Conservation (phyloP, 2,113 vertebrate genomes). For the Otus sunia region DNA sequence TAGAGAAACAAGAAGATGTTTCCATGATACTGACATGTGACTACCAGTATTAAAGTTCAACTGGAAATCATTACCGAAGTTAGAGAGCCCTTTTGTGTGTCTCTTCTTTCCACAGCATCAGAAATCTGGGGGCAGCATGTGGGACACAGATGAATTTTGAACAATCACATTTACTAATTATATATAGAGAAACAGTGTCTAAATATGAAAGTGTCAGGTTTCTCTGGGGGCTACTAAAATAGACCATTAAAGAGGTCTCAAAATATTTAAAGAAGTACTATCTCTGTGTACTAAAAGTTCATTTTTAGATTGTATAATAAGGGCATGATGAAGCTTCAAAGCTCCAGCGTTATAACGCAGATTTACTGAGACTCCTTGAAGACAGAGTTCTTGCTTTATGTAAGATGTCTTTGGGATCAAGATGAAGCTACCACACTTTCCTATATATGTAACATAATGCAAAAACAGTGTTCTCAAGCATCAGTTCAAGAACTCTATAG, state of each 20-base stretch:
- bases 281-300: neutral
- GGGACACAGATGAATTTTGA: neutral
- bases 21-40: neutral
- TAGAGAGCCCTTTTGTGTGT: neutral
- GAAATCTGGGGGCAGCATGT: neutral
- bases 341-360: neutral
- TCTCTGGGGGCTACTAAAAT: slow-evolving; percentile 7
- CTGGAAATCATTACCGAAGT: neutral
- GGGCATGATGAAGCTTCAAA: neutral
- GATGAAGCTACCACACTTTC: neutral
- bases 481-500: neutral
- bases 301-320: slow-evolving; percentile 15
- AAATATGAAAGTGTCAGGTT: neutral
- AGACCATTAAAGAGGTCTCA: slow-evolving; percentile 9
- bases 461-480: neutral
- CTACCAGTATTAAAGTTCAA: neutral
- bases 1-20: neutral
- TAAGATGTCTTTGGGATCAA: neutral
- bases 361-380: neutral
- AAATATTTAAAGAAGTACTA: slow-evolving; percentile 18
- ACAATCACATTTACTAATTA: slow-evolving; percentile 18
- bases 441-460: neutral
- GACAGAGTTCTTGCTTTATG: neutral
- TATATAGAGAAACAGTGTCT: neutral
- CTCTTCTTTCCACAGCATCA: neutral